Percentiles rank a stretch among this genome's conserved stretches.
phyloP scores from a whole-genome alignment of 2,888 invertebrate species.

The Isotomurus palustris region DNA sequence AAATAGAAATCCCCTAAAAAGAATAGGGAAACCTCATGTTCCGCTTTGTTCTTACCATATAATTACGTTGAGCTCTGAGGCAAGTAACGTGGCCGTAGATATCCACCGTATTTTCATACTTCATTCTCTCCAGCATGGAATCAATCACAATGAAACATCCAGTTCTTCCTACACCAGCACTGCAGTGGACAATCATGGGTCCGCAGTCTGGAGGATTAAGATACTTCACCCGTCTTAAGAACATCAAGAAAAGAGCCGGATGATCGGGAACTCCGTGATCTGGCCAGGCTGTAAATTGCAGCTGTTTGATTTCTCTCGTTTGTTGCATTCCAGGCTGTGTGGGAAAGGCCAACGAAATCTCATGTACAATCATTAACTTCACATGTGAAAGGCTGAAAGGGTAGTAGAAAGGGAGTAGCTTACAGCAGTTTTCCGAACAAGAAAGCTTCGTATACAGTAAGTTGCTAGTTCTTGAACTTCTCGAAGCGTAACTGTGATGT shows the following conservation, averaged over 20 bases:
- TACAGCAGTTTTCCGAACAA: constrained; percentile 62
- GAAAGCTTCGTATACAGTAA: constrained; percentile 96
- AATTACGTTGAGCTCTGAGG: constrained; percentile 93
- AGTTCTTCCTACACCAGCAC: constrained; percentile 82
- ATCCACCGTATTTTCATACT: constrained; percentile 96
- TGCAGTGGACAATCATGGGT: constrained; percentile 56
- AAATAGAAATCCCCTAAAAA: neutral
- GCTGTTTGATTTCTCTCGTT: constrained; percentile 89
- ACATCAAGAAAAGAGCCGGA: constrained; percentile 96
- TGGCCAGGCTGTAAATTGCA: constrained; percentile 99
- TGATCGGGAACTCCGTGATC: constrained; percentile 97
- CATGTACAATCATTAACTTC: no score
- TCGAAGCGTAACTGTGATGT: constrained; percentile 87
- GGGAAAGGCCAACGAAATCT: neutral
- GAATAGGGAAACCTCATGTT: neutral
- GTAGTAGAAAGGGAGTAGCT: no score
- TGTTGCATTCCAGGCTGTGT: constrained; percentile 66
- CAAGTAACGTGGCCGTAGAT: constrained; percentile 99
- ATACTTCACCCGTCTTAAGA: constrained; percentile 85
- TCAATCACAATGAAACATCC: constrained; percentile 99
- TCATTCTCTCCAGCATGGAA: constrained; percentile 95
- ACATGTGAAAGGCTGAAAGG: neutral
- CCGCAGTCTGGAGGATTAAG: constrained; percentile 89
- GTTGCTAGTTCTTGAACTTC: constrained; percentile 96
- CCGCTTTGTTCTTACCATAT: constrained; percentile 69